Conservation (phyloP, 2,797 vertebrate genomes). For the Dryobates pubescens region DNA sequence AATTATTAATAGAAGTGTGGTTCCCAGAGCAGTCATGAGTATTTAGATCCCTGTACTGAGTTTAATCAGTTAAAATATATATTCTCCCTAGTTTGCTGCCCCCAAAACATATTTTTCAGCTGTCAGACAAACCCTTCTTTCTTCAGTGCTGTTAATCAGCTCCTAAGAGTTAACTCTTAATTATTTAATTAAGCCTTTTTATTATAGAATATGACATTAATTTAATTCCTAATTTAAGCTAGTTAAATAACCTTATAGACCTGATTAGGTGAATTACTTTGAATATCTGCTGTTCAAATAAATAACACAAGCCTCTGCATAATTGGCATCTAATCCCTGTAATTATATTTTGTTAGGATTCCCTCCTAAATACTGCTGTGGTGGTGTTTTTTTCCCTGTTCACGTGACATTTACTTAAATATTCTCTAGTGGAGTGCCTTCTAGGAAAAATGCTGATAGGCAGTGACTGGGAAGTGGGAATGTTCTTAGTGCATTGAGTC, state of each 20-base stretch:
- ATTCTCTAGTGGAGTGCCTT: not conserved
- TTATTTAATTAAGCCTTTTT: constrained; percentile 53
- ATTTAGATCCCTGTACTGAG: not conserved
- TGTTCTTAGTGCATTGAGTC: not conserved
- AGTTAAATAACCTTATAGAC: constrained; percentile 41
- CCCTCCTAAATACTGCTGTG: not conserved
- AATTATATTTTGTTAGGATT: not conserved
- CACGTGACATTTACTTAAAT: not conserved
- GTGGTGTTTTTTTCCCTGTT: not conserved
- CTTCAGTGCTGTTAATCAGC: constrained; percentile 24
- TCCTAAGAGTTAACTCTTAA: constrained; percentile 1
- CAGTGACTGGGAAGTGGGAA: not conserved
- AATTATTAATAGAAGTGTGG: not conserved
- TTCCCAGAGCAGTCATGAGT: not conserved
- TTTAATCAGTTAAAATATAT: not conserved
- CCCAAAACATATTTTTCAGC: not conserved
- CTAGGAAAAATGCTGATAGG: not conserved
- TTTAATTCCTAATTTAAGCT: constrained; percentile 48
- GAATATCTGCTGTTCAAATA: constrained; percentile 10
- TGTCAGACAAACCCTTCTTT: not conserved
- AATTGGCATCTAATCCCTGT: not conserved
- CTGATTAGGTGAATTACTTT: constrained; percentile 30
- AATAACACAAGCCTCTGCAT: not conserved
- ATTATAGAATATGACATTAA: constrained; percentile 29
- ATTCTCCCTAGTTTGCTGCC: not conserved